Evolutionary conservation across 2,113 vertebrate species (phyloP), one percentile per base, ranked within the genome.

Genomic region (Pseudorhombus dupliciocellatus): DNA sequence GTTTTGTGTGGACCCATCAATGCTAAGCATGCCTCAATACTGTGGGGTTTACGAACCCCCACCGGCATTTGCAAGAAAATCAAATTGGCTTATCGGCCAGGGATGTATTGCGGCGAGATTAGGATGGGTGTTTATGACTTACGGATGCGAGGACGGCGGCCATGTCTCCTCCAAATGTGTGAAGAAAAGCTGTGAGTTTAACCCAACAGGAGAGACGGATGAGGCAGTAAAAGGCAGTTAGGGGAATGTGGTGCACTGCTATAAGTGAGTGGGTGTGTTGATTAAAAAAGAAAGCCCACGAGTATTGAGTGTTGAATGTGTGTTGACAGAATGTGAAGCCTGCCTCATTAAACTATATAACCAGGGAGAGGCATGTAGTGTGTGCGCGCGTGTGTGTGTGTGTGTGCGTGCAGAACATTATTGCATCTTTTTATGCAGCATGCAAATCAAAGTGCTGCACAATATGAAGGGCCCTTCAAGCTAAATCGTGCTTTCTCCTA

Each of bases 341-440:
- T 57, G 62, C 65, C 63, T 82, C 73, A 84, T 84, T 84, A 84
- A 69, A 80, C 61, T 66, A 58, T 60, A 67, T 37, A 79, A 67
- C 48, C 6, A 3, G 46, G 70, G 54, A 78, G 54, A 64, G 66
- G 20, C 60, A 58, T 74, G 52, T 24, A 42, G n/a, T 40, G 46
- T 77, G 16, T 18, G 58, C 42, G 34, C 25, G 40, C 10, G 58
- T 28, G 34, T 44, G 37, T 3, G 14, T 8, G 56, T 58, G 56
- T 37, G 57, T 24, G 57, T 42, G 31, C 26, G 37, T 25, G 5
- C 34, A 11, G 34, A 37, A 31, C 16, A 22, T 53, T 40, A 31
- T 16, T 21, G 5, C 44, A 4, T 70, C 21, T 34, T 52, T 53
- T 22, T 46, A 53, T 66, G 10, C 25, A 28, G 21, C 31, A 44